Percentiles rank a stretch among this genome's conserved stretches.
Evolutionary conservation across 2,113 vertebrate genomes (phyloP).

Genomic region (Coregonus clupeaformis): DNA sequence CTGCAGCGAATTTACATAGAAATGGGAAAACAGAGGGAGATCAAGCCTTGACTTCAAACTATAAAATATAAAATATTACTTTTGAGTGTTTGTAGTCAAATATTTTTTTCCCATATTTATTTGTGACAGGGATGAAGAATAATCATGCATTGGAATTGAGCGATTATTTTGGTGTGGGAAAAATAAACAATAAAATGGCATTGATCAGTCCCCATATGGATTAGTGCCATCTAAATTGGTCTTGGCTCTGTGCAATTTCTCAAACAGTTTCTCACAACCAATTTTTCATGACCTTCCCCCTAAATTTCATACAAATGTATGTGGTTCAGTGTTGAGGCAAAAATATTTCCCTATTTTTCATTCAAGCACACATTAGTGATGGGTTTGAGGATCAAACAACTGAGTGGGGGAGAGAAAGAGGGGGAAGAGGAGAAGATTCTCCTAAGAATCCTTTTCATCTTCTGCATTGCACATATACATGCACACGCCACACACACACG

Average conservation of each 20-base stretch:
- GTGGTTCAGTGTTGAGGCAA: not conserved
- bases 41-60: slow-evolving; percentile 29
- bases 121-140: not conserved
- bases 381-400: not conserved
- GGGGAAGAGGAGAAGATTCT: slow-evolving; percentile 28
- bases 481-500: slow-evolving; percentile 9
- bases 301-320: not conserved
- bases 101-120: not conserved
- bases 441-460: slow-evolving; percentile 46
- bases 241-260: not conserved
- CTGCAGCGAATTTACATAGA: slow-evolving; percentile 48
- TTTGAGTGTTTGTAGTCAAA: not conserved
- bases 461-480: slow-evolving; percentile 26
- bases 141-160: not conserved
- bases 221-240: not conserved
- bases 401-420: slow-evolving; percentile 23
- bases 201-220: not conserved
- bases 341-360: not conserved
- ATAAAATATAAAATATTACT: not conserved
- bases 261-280: not conserved
- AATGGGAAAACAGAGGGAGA: slow-evolving; percentile 37
- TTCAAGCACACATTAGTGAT: not conserved
- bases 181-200: not conserved
- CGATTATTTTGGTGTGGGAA: not conserved
- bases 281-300: not conserved